A percentile compares a stretch with the other conserved stretches of the same genome.
phyloP scores from a whole-genome alignment of 2,113 vertebrate genomes.

The Oncorhynchus mykiss region DNA sequence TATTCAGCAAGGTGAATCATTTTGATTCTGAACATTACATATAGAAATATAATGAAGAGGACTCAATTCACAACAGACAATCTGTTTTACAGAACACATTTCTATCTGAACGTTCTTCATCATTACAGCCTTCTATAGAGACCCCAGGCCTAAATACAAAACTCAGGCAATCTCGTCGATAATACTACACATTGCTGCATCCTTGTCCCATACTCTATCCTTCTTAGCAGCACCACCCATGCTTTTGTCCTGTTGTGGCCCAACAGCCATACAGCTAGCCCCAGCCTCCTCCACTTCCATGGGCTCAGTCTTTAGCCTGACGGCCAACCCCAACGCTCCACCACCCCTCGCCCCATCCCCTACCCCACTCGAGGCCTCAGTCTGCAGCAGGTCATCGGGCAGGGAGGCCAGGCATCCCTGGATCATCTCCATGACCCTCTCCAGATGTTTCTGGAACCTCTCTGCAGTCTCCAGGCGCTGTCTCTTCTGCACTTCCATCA shows the following conservation, averaged over 20 bases:
- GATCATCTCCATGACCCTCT: constrained; percentile 96
- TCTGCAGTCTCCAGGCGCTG: constrained; percentile 94
- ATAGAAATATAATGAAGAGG: too few species aligned
- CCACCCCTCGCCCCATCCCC: constrained; percentile 37
- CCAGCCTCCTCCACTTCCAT: constrained; percentile 82
- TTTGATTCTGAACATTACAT: too few species aligned
- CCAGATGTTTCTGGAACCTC: constrained; percentile 94
- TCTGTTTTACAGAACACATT: too few species aligned
- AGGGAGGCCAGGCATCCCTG: constrained; percentile 90
- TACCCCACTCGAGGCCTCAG: constrained; percentile 60
- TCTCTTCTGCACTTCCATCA: constrained; percentile 99
- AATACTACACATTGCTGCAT: constrained; percentile 91
- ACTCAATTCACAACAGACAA: too few species aligned
- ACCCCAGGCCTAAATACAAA: not conserved
- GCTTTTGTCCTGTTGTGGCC: constrained; percentile 74
- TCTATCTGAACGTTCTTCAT: too few species aligned
- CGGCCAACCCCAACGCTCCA: constrained; percentile 56
- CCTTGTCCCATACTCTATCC: constrained; percentile 90
- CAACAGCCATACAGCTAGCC: constrained; percentile 65
- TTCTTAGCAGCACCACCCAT: constrained; percentile 59
- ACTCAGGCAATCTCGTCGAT: constrained; percentile 91
- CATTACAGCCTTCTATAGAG: too few species aligned
- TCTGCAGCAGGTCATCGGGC: constrained; percentile 89
- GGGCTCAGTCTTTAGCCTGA: constrained; percentile 80
- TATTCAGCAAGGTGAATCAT: too few species aligned